Evolutionary conservation across 2,888 invertebrate species (phyloP).

Genomic region (Andrena praecox): DNA sequence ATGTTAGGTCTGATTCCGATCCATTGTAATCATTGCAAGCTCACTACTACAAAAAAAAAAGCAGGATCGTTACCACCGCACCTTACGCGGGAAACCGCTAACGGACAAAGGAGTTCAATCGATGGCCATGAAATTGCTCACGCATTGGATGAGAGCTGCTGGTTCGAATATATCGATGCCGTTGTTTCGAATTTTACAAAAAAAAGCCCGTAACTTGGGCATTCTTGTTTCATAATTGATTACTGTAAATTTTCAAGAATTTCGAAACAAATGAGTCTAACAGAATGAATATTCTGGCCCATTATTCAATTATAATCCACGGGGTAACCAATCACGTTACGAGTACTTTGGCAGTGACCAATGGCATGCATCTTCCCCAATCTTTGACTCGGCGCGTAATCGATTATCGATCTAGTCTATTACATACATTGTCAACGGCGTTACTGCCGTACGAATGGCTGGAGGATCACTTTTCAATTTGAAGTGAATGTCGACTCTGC

Average conservation of each 20-base stretch:
- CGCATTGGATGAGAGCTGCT: neutral
- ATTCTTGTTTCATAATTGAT: neutral
- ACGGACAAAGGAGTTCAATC: neutral
- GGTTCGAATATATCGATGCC: neutral
- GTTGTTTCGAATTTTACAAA: neutral
- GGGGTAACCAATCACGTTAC: constrained; percentile 16
- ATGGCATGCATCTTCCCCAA: constrained; percentile 1
- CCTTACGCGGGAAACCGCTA: constrained; percentile 42
- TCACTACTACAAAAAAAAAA: neutral
- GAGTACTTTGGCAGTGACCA: constrained; percentile 21
- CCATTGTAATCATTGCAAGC: constrained; percentile 43
- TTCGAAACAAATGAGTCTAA: neutral
- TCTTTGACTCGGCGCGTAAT: constrained; percentile 16
- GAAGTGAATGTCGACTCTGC: neutral
- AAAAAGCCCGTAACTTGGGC: neutral
- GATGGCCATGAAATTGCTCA: constrained; percentile 4
- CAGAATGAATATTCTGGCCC: neutral
- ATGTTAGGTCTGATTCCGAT: constrained; percentile 44
- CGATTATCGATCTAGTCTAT: constrained; percentile 32
- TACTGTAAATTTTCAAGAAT: neutral
- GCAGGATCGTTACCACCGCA: constrained; percentile 36
- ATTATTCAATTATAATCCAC: neutral
- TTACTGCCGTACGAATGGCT: neutral
- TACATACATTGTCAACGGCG: neutral
- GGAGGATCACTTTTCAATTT: constrained; percentile 8